Evolutionary conservation across 2,888 invertebrate species (phyloP), one percentile per base, ranked within the genome.

Genomic region (Aphidius colemani): DNA sequence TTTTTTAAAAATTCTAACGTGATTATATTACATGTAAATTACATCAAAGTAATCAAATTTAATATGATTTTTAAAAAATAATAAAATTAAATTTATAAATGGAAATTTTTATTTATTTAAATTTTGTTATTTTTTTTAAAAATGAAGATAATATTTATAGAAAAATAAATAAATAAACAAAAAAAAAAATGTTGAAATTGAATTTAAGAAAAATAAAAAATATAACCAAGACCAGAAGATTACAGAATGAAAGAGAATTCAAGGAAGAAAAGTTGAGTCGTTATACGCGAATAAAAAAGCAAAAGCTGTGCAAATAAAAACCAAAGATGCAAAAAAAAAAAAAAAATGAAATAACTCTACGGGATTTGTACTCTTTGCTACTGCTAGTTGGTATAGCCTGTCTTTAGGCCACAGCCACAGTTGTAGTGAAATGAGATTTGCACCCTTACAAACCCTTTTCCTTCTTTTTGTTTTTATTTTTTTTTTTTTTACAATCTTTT

Each of bases 341-440:
- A 58, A 59, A 30, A 5, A 30, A 30, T 30, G 5, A 30, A 30
- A 30, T 11, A 11, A 55, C 10, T 40, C 53, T 46, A 61, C 40
- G 60, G 60, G 64, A 43, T 43, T 46, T 40, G 10, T 48, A 60
- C 56, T 64, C 51, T 56, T 46, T 56, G 48, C 45, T 49, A 13
- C 44, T 30, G 39, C 45, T 57, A 46, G 55, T 44, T 60, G 30
- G 56, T 55, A 64, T 18, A 60, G 55, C 55, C 56, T 59, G 60
- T 60, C 64, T 60, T 59, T 59, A 60, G 64, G 39, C 56, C 40
- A 56, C 49, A 56, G 57, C 18, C 44, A 56, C 40, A 49, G 43
- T 63, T 65, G 64, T 63, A 59, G 59, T 55, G 61, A 69, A 66
- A 67, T 61, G 64, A 70, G 71, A 69, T 70, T 70, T 69, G 66